Percentiles rank a stretch among this genome's conserved stretches.
Conservation (phyloP, 2,888 invertebrate species). For the Blastobasis adustella region DNA sequence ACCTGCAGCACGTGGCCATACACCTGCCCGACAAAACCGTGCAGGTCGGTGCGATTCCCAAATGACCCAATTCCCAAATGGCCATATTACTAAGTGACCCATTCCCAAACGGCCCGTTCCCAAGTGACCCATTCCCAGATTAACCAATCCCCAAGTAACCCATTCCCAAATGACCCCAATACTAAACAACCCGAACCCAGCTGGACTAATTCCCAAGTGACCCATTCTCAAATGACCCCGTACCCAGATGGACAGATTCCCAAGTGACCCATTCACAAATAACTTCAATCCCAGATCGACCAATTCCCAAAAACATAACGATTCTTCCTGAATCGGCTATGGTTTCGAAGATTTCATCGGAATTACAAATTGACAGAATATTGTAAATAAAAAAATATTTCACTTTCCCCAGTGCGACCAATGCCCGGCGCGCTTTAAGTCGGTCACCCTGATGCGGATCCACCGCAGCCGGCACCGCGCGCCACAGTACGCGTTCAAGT, state of each 20-base stretch:
- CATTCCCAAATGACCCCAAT: too few relatives aligned
- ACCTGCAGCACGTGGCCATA: conserved; percentile 55
- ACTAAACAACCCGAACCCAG: too few relatives aligned
- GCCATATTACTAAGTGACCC: too few relatives aligned
- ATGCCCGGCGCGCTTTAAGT: conserved; percentile 53
- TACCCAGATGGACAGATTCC: too few relatives aligned
- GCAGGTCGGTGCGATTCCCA: conserved; percentile 28
- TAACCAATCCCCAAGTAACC: too few relatives aligned
- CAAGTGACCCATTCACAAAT: too few relatives aligned
- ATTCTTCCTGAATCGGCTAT: neutral
- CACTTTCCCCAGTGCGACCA: conserved; percentile 41
- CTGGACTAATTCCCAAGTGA: too few relatives aligned
- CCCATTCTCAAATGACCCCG: too few relatives aligned
- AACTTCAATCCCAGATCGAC: too few relatives aligned
- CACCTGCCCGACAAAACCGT: conserved; percentile 60
- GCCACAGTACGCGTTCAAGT: conserved; percentile 41
- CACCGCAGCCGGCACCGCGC: conserved; percentile 47
- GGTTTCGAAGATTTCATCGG: neutral
- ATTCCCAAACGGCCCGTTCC: too few relatives aligned
- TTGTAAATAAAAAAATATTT: neutral
- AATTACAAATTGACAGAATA: neutral
- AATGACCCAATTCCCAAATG: too few relatives aligned
- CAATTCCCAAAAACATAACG: neutral
- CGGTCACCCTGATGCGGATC: conserved; percentile 52
- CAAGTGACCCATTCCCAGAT: too few relatives aligned